A percentile compares a stretch with the other conserved stretches of the same genome.
phyloP scores from a whole-genome alignment of 2,113 vertebrate genomes.

The Pimephales promelas region DNA sequence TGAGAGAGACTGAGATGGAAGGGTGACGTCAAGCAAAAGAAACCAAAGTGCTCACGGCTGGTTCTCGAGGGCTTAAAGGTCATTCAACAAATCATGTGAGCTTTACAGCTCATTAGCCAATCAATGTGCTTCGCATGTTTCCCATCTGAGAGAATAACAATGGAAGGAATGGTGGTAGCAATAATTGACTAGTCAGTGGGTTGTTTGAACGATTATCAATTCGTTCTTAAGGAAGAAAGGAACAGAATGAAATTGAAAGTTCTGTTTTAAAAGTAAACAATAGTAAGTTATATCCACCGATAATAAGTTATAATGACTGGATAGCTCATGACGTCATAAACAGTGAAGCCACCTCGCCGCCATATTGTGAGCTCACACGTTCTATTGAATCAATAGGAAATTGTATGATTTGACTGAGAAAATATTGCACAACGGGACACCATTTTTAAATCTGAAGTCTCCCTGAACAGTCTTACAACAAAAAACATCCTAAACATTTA shows the following conservation, averaged over 20 bases:
- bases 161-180: neutral
- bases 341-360: too few species aligned
- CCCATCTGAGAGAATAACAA: neutral
- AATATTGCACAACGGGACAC: too few species aligned
- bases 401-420: too few species aligned
- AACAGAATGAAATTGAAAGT: neutral
- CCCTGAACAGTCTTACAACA: too few species aligned
- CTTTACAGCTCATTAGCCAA: constrained; percentile 39
- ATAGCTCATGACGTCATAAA: too few species aligned
- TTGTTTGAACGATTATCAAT: neutral
- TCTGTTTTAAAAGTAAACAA: neutral
- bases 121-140: constrained; percentile 5
- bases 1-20: constrained; percentile 3
- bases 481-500: too few species aligned
- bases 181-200: neutral
- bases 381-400: too few species aligned
- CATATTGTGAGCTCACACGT: too few species aligned
- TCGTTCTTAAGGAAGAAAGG: neutral
- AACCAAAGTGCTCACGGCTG: neutral
- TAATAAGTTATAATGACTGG: too few species aligned
- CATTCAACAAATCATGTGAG: constrained; percentile 23
- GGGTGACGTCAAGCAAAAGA: constrained; percentile 30
- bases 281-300: neutral
- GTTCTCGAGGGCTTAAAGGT: neutral
- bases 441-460: too few species aligned